Evolutionary conservation across 64 coral and sea anemone genomes (phyloP).

Genomic region (Stichodactyla helianthus): DNA sequence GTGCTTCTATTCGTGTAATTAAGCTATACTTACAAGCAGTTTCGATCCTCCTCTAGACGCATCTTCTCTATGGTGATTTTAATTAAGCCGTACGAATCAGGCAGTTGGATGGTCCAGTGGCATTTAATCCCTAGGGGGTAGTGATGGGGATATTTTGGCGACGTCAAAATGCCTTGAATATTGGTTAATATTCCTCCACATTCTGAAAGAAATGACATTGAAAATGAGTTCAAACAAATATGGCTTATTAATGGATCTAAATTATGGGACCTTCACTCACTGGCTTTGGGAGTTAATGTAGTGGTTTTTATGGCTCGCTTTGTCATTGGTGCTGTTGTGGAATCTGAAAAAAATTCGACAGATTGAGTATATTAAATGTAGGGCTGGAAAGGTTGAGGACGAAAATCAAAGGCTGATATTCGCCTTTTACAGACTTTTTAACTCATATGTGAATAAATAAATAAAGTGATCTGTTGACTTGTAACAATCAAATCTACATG

Average conservation of each 20-base stretch:
- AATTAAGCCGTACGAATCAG: constrained; percentile 44
- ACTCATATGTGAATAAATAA: too few species aligned
- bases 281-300: too few species aligned
- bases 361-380: too few species aligned
- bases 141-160: constrained; percentile 60
- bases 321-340: too few species aligned
- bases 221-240: background rate
- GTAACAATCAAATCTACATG: too few species aligned
- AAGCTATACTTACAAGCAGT: constrained; percentile 61
- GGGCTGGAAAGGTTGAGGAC: too few species aligned
- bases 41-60: constrained; percentile 74
- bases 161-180: constrained; percentile 35
- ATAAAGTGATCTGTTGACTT: too few species aligned
- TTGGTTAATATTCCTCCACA: constrained; percentile 41
- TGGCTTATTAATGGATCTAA: background rate
- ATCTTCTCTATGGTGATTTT: constrained; percentile 48
- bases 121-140: constrained; percentile 59
- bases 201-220: background rate
- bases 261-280: too few species aligned
- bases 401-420: too few species aligned
- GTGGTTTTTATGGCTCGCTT: too few species aligned
- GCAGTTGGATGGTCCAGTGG: constrained; percentile 60
- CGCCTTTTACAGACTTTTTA: too few species aligned
- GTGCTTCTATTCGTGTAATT: background rate
- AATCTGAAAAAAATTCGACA: too few species aligned